Evolutionary conservation across 2,113 vertebrate genomes (phyloP).

Genomic region (Neomonachus schauinslandi): DNA sequence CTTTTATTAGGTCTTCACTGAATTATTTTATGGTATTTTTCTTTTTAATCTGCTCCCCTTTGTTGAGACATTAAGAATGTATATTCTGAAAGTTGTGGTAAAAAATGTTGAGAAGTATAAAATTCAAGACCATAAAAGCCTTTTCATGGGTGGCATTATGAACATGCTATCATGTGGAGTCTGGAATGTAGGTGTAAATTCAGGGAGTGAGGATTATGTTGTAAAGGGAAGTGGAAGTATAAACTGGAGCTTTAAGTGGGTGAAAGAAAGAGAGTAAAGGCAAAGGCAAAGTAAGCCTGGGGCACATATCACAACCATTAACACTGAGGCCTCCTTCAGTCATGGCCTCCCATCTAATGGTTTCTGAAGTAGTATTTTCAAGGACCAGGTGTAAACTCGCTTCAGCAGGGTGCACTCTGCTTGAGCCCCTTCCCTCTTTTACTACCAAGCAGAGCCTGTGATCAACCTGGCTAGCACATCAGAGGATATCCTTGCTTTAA

Average conservation of each 20-base stretch:
- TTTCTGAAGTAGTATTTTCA: conserved; percentile 57
- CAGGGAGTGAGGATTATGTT: conserved; percentile 48
- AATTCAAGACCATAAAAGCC: conserved; percentile 67
- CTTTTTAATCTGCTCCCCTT: conserved; percentile 68
- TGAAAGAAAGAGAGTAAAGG: conserved; percentile 45
- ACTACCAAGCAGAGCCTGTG: conserved; percentile 11
- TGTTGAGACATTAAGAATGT: conserved; percentile 73
- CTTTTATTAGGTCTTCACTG: conserved; percentile 76
- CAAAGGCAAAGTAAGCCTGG: conserved; percentile 31
- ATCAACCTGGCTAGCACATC: conserved; percentile 8
- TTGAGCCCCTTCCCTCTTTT: not conserved
- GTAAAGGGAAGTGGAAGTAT: conserved; percentile 57
- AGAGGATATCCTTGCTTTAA: conserved; percentile 11
- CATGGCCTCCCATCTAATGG: not conserved
- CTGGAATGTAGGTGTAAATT: conserved; percentile 63
- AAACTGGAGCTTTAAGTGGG: conserved; percentile 52
- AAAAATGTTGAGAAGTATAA: conserved; percentile 66
- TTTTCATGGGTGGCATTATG: conserved; percentile 61
- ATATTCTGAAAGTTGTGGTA: conserved; percentile 73
- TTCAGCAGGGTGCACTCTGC: not conserved
- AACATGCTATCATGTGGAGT: conserved; percentile 28
- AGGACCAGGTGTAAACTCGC: conserved; percentile 21
- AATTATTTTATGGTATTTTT: conserved; percentile 72
- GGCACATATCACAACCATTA: conserved; percentile 18
- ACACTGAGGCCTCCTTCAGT: conserved; percentile 24